Evolutionary conservation across 1,140 invertebrate genomes (phyloP).

Genomic region (Aphelinus atriplicis): DNA sequence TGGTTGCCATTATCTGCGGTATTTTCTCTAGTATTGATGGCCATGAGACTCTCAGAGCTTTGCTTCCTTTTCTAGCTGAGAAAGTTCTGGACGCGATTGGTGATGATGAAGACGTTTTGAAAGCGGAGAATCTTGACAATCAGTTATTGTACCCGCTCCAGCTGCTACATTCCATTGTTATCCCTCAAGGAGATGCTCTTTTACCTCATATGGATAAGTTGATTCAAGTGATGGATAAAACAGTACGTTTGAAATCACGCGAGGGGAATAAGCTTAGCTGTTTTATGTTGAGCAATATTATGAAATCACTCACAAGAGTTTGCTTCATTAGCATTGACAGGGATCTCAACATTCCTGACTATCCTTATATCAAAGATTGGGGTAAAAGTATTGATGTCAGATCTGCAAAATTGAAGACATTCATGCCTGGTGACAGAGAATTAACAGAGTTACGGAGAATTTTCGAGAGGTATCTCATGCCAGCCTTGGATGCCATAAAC

Average conservation of each 20-base stretch:
- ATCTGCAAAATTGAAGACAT: conserved; percentile 80
- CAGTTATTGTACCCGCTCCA: conserved; percentile 82
- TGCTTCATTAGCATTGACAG: conserved; percentile 69
- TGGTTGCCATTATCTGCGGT: conserved; percentile 72
- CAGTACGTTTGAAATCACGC: conserved; percentile 71
- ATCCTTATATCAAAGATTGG: conserved; percentile 86
- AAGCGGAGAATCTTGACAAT: conserved; percentile 78
- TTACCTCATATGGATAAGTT: conserved; percentile 72
- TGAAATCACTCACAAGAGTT: conserved; percentile 71
- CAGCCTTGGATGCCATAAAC: conserved; percentile 41
- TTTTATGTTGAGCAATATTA: conserved; percentile 62
- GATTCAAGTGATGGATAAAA: conserved; percentile 70
- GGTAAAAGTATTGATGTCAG: conserved; percentile 75
- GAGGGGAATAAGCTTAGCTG: conserved; percentile 71
- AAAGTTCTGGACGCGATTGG: conserved; percentile 67
- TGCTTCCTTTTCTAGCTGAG: conserved; percentile 78
- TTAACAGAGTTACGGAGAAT: conserved; percentile 72
- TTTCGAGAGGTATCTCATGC: conserved; percentile 71
- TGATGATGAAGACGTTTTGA: conserved; percentile 67
- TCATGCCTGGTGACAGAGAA: conserved; percentile 79
- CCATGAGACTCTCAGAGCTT: conserved; percentile 73
- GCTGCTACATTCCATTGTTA: conserved; percentile 77
- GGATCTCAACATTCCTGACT: conserved; percentile 71
- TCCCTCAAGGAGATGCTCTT: conserved; percentile 71
- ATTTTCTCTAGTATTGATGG: conserved; percentile 76